phyloP scores from a whole-genome alignment of 2,113 vertebrate genomes.

The cattle (Bos taurus) region DNA sequence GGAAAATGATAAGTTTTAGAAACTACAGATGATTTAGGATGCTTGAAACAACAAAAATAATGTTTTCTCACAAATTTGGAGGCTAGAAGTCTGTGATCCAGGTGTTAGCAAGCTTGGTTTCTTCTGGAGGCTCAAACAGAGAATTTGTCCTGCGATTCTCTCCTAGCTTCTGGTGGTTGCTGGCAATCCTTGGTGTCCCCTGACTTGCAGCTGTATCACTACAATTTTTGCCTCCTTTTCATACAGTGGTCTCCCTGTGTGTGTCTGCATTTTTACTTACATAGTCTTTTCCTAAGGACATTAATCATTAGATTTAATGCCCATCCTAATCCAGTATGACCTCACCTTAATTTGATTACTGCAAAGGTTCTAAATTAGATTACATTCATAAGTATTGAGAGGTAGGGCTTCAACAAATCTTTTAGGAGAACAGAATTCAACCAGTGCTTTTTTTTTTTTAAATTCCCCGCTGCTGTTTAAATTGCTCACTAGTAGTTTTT shows the following conservation, averaged over 20 bases:
- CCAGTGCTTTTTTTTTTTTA: not conserved
- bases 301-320: not conserved
- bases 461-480: constrained; percentile 2
- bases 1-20: not conserved
- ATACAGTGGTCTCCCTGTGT: not conserved
- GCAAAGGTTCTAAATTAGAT: not conserved
- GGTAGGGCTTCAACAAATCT: not conserved
- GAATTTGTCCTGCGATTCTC: too few relatives aligned
- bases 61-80: not conserved
- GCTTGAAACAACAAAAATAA: not conserved
- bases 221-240: not conserved
- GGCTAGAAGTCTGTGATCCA: not conserved
- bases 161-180: not conserved
- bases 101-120: not conserved
- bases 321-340: not conserved
- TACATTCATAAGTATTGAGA: not conserved
- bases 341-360: not conserved
- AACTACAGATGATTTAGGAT: not conserved
- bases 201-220: not conserved
- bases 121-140: not conserved
- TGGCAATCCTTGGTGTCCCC: not conserved
- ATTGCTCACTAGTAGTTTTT: not conserved
- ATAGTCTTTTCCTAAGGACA: not conserved
- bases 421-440: not conserved
- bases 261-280: not conserved